phyloP scores from a whole-genome alignment of 2,797 vertebrate species.

The Tiaroga cobitis region DNA sequence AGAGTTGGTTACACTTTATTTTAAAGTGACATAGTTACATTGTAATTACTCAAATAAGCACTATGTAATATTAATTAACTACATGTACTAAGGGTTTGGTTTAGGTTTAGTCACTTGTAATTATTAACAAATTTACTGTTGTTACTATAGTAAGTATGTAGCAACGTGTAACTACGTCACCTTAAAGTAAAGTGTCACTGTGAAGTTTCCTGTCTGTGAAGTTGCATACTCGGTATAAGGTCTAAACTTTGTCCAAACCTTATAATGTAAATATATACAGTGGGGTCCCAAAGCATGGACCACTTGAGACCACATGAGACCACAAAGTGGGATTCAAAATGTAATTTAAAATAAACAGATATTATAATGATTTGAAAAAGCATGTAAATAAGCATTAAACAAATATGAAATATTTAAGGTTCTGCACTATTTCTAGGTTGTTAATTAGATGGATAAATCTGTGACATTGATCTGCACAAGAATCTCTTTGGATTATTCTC shows the following conservation, averaged over 20 bases:
- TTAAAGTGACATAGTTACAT: not conserved
- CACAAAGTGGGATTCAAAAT: not conserved
- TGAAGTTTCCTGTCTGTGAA: not conserved
- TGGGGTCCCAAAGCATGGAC: not conserved
- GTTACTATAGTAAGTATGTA: too few relatives aligned
- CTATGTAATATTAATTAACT: not conserved
- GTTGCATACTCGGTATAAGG: not conserved
- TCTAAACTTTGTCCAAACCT: not conserved
- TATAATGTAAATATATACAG: not conserved
- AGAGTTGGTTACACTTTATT: not conserved
- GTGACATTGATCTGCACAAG: not conserved
- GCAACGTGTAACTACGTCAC: too few relatives aligned
- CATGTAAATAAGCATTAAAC: not conserved
- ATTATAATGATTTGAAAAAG: not conserved
- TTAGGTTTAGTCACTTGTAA: not conserved
- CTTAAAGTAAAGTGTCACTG: too few relatives aligned
- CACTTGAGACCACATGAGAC: too few relatives aligned
- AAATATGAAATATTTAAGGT: not conserved
- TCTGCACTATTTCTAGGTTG: not conserved
- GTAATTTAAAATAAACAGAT: not conserved
- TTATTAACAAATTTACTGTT: too few relatives aligned
- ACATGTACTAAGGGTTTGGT: not conserved
- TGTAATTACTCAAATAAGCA: not conserved
- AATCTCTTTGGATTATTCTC: not conserved
- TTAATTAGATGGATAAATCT: not conserved